phyloP scores from a whole-genome alignment of 2,113 vertebrate genomes.

The Coturnix japonica region DNA sequence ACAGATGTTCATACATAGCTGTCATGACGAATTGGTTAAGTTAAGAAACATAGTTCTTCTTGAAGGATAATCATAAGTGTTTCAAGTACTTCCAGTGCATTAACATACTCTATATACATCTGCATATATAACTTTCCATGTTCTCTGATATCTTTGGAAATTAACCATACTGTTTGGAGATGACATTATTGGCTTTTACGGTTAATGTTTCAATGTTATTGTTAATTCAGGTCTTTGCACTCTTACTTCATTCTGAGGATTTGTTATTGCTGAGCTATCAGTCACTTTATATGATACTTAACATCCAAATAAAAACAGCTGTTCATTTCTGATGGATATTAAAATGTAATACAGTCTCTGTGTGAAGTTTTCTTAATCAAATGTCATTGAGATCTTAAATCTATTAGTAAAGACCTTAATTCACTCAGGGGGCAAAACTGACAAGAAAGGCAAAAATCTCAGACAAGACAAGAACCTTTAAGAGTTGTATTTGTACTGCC shows the following conservation, averaged over 20 bases:
- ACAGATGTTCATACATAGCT: not conserved
- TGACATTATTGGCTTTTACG: not conserved
- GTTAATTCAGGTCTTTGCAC: not conserved
- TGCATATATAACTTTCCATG: not conserved
- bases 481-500: slow-evolving; percentile 23
- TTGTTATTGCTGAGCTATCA: not conserved
- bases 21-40: not conserved
- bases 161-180: not conserved
- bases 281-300: not conserved
- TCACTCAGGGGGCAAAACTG: slow-evolving; percentile 48
- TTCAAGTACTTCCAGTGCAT: not conserved
- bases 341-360: slow-evolving; percentile 44
- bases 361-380: slow-evolving; percentile 69
- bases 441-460: slow-evolving; percentile 27
- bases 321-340: slow-evolving; percentile 44
- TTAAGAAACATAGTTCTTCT: not conserved
- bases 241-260: not conserved
- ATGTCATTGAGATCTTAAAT: slow-evolving; percentile 60
- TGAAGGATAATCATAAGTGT: not conserved
- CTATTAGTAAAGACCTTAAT: slow-evolving; percentile 56
- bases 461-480: slow-evolving; percentile 21
- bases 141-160: not conserved
- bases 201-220: not conserved
- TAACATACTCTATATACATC: not conserved
- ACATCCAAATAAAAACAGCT: not conserved